phyloP scores from a whole-genome alignment of 2,113 vertebrate genomes.

The Sphyrna mokarran region DNA sequence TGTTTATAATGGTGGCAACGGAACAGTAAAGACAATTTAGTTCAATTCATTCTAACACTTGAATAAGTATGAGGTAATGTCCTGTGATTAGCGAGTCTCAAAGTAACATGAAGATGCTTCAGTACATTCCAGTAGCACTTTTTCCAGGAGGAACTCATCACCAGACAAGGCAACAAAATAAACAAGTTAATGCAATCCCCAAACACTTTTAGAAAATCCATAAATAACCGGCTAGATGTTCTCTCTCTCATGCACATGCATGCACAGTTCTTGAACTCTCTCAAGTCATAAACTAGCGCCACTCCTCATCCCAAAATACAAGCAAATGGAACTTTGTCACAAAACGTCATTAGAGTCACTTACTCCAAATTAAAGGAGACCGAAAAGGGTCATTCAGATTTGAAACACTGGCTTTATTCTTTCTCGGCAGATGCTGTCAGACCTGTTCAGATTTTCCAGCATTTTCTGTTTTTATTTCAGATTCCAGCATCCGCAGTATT shows the following conservation, averaged over 20 bases:
- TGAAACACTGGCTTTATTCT: no score
- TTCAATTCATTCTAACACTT: background rate
- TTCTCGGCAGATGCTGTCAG: no score
- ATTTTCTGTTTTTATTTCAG: no score
- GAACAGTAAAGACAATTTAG: background rate
- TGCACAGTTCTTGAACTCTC: background rate
- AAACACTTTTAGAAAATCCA: background rate
- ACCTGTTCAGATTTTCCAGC: no score
- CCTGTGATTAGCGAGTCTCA: background rate
- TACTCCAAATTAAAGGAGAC: no score
- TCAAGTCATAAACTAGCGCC: background rate
- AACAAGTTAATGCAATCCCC: background rate
- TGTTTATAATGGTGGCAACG: background rate
- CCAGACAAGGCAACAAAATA: background rate
- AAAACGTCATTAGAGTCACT: no score
- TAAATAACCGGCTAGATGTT: background rate
- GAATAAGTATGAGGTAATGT: background rate
- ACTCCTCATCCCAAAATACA: background rate
- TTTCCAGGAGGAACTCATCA: background rate
- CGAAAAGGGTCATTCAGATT: no score
- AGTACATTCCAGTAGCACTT: background rate
- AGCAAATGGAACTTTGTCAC: background rate
- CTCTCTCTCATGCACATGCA: no score
- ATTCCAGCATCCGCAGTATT: no score
- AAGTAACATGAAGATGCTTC: background rate